Evolutionary conservation across 92 coral and sea anemone genomes (phyloP), one percentile per base, ranked within the genome.

Genomic region (Micromussa lordhowensis): DNA sequence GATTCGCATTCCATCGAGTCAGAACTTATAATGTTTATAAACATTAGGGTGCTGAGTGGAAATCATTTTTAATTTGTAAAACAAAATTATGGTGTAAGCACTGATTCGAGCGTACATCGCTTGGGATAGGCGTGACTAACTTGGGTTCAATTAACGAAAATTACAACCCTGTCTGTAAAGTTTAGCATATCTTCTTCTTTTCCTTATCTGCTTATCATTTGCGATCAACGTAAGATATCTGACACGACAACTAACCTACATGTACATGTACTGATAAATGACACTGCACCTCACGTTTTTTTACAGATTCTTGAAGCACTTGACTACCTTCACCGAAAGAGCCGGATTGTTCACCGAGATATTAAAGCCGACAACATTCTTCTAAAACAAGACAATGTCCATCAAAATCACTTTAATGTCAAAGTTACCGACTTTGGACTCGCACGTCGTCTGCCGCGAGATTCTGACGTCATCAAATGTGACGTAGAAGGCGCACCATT

Each of bases 401-500:
- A 66, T 66, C 32, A 26, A 66, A 66, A 66, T 28, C 71, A 66
- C 71, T 66, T 66, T 28, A 17, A 8, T 55, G 96, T 95, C n/a
- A 97, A 97, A 76, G 63, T 97, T 30, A 93, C 92, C 31, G 99
- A 97, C 80, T 97, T 97, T 84, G 99, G 99, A 61, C 94, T 97
- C 38, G 98, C 98, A 30, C 78, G 94, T 36, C 91, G 87, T 68
- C 91, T 95, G 38, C 96, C 98, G n/a, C 79, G 61, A 8, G 93
- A 93, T 68, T 85, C 89, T 73, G 96, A 93, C 88, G 94, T 93
- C 86, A 91, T 94, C 84, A 68, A 63, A 22, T 95, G 95, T 78
- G 87, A 63, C 29, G 85, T 94, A 24, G 92, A 95, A 74, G 99
- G 99, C 53, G 95, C 99, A 11, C 98, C 99, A 32, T 86, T 97